Evolutionary conservation across 2,797 vertebrate genomes (phyloP), one percentile per base, ranked within the genome.

Genomic region (Tolypeutes matacus): DNA sequence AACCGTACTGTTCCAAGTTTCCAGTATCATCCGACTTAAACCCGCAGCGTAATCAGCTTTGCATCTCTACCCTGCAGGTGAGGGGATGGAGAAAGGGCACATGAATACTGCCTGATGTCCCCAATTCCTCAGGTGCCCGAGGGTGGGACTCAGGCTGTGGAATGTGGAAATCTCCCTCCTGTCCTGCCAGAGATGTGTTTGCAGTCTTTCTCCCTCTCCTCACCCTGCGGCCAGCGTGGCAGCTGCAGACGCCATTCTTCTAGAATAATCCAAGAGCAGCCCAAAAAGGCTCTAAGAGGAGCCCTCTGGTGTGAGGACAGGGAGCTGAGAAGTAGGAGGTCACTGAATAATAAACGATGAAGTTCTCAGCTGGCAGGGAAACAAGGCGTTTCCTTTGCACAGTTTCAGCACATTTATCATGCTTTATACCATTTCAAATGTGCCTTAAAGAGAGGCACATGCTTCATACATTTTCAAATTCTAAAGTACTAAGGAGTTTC

Each of bases 201-300:
- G 84, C 89, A 91, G 29, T 46, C 83, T 21, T 25, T 7, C 39
- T 96, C 34, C 91, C 78, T 72, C 39, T 58, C 87, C 87, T 83
- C 29, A 13, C 51, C 82, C 53, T 34, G 13, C 42, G 0, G 2
- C 49, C 25, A 6, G 36, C 34, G 18, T 9, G 0, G 92, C 93
- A 93, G 93, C 95, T 97, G 95, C 87, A 69, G 81, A 86, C 49
- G 82, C 69, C 88, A 13, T 83, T 96, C 12, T 0, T 46, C 86
- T 62, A 29, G 78, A 51, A 88, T 46, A 70, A 9, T 84, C 20
- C 73, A 76, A 39, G 72, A 93, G 89, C 62, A 51, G 56, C 67
- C 77, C 86, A 86, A 14, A 3, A 62, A 34, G 84, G 29, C 27
- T 69, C 97, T 84, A 78, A 85, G 94, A 95, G 69, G 64, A n/a